These are phyloP conservation scores for Tilapia sparmanii DNA, from an alignment of 2,113 vertebrate species.

Conservation along the genomic window DNA sequence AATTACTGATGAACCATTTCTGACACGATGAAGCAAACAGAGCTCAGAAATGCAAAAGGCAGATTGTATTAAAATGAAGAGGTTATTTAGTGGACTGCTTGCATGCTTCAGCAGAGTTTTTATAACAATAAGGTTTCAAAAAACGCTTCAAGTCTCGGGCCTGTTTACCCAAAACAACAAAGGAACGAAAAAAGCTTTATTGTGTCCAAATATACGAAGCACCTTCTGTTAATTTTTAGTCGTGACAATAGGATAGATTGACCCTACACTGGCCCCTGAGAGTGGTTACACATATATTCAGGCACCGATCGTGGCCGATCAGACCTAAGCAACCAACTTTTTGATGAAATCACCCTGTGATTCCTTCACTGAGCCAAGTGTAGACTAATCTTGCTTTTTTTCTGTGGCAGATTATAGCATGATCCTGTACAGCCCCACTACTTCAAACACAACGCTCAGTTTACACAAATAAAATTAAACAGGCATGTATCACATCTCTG, in stretches of 20 bases:
- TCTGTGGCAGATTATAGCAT: neutral
- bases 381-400: neutral
- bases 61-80: neutral
- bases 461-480: neutral
- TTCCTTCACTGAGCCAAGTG: neutral
- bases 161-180: neutral
- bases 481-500: neutral
- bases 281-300: neutral
- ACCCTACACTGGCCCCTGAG: neutral
- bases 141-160: rapidly evolving
- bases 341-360: neutral
- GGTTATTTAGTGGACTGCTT: neutral
- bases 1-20: neutral
- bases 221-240: neutral
- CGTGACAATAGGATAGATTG: neutral
- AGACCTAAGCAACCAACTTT: rapidly evolving
- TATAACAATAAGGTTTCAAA: neutral
- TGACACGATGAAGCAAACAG: rapidly evolving
- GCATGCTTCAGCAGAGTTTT: neutral
- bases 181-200: neutral
- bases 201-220: neutral
- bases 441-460: neutral
- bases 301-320: rapidly evolving
- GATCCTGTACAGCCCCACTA: neutral
- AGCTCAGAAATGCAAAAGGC: neutral